Conservation (phyloP, 2,797 vertebrate genomes). For the Propithecus deckenii region DNA sequence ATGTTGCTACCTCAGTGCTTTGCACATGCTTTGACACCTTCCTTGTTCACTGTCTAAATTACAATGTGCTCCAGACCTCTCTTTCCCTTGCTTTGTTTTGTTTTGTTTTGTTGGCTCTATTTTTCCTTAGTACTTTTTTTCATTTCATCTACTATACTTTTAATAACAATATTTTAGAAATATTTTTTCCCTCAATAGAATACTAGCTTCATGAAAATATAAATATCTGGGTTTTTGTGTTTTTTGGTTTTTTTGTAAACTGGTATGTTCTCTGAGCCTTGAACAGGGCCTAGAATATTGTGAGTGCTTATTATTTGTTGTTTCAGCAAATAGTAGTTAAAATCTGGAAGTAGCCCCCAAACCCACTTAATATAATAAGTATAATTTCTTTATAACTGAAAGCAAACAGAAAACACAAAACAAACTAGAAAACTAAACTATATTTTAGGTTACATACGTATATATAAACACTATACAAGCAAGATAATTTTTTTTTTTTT, state of each 20-base stretch:
- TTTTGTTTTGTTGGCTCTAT: neutral
- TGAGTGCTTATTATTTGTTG: neutral
- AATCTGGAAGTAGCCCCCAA: neutral
- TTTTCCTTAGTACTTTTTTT: neutral
- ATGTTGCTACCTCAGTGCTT: neutral
- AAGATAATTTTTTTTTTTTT: too few species aligned
- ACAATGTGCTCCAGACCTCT: neutral
- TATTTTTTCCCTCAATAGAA: neutral
- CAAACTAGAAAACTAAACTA: neutral
- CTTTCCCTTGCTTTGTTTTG: neutral
- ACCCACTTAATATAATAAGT: neutral
- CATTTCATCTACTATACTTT: neutral
- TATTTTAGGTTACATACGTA: neutral
- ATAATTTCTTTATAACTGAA: neutral
- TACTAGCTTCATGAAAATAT: neutral
- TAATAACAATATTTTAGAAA: neutral
- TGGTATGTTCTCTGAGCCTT: neutral
- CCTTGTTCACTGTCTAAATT: neutral
- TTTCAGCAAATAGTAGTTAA: neutral
- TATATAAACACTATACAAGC: neutral
- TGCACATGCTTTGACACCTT: neutral
- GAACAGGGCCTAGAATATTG: neutral
- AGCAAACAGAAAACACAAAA: neutral
- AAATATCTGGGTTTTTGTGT: neutral
- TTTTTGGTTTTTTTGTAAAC: neutral